A percentile compares a stretch with the other conserved stretches of the same genome.
Evolutionary conservation across 2,113 vertebrate genomes (phyloP).

Genomic region (western clawed frog (Xenopus tropicalis)): DNA sequence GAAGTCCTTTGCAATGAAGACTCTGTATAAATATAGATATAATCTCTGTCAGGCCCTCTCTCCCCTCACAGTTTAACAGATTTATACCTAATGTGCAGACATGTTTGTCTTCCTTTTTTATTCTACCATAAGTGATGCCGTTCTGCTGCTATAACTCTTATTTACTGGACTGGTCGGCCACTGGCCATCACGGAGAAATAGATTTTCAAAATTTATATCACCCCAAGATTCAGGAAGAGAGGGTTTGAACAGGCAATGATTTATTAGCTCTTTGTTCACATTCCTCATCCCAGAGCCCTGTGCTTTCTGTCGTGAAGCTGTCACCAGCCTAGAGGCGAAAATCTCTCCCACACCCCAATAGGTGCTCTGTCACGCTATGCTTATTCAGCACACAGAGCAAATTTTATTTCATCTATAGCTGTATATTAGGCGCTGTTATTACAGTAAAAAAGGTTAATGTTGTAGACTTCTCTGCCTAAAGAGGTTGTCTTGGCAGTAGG

Average conservation of each 20-base stretch:
- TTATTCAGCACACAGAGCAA: not conserved
- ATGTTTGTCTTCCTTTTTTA: constrained; percentile 60
- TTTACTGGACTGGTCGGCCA: constrained; percentile 63
- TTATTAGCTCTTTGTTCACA: constrained; percentile 49
- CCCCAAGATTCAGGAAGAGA: constrained; percentile 58
- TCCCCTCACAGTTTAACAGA: constrained; percentile 55
- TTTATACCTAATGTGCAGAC: constrained; percentile 60
- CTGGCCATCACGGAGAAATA: constrained; percentile 67
- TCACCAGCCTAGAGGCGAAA: not conserved
- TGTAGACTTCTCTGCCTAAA: too few relatives aligned
- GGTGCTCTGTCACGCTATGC: not conserved
- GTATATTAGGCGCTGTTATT: too few relatives aligned
- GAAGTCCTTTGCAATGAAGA: not conserved
- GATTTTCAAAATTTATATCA: constrained; percentile 73
- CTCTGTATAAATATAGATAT: constrained; percentile 31
- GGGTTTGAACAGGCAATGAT: constrained; percentile 60
- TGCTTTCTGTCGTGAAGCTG: constrained; percentile 37
- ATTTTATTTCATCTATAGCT: too few relatives aligned
- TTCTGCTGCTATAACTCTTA: constrained; percentile 68
- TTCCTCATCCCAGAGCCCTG: constrained; percentile 50
- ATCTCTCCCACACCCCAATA: not conserved
- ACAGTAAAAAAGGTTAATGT: too few relatives aligned
- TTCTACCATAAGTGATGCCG: constrained; percentile 63
- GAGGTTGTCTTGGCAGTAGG: too few relatives aligned
- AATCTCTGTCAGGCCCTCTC: constrained; percentile 21